Percentiles rank a stretch among this genome's conserved stretches.
Conservation (phyloP, 2,888 invertebrate genomes). For the Diarsia rubi region DNA sequence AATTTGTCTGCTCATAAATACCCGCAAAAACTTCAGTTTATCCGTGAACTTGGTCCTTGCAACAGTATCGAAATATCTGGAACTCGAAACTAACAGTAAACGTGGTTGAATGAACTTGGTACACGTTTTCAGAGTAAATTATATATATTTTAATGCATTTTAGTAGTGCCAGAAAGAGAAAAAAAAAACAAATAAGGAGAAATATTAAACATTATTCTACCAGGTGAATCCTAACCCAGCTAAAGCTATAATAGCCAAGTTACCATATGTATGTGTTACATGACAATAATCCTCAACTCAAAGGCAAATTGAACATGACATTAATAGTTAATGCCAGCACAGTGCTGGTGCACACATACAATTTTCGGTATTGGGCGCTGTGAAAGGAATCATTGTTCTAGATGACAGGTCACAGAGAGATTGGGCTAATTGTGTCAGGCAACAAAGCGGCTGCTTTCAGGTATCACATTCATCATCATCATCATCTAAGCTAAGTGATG, state of each 20-base stretch:
- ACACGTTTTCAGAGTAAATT: no score
- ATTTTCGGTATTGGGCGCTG: slow-evolving; percentile 42
- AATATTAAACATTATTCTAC: not conserved
- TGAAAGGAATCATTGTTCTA: slow-evolving; percentile 60
- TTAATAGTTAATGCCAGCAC: slow-evolving; percentile 31
- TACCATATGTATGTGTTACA: not conserved
- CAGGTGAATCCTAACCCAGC: not conserved
- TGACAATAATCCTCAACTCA: slow-evolving; percentile 18
- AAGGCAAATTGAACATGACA: slow-evolving; percentile 22
- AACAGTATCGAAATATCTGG: no score
- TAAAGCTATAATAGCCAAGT: no score
- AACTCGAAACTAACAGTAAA: no score
- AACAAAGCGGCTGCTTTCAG: slow-evolving; percentile 19
- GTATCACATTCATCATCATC: not conserved
- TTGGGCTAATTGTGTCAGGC: slow-evolving; percentile 31
- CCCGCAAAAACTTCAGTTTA: no score
- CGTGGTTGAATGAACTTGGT: no score
- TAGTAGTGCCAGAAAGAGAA: not conserved
- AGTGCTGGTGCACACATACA: slow-evolving; percentile 22
- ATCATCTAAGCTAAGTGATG: slow-evolving; percentile 5
- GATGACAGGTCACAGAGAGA: slow-evolving; percentile 52
- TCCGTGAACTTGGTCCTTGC: no score
- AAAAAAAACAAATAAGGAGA: not conserved
- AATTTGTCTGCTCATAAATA: no score
- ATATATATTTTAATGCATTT: not conserved